Evolutionary conservation across 2,888 invertebrate species (phyloP).

Genomic region (Lottia scabra): DNA sequence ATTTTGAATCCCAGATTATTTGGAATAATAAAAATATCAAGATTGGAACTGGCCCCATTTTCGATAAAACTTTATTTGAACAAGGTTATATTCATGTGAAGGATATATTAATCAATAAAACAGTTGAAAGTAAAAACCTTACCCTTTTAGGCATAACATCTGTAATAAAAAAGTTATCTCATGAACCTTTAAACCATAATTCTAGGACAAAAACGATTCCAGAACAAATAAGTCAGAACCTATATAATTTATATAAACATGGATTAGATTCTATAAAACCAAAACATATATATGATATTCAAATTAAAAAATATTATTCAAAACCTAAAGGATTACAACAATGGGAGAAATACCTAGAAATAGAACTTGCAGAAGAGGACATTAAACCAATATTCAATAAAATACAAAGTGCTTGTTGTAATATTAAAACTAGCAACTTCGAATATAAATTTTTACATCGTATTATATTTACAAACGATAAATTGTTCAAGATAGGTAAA

Average conservation of each 20-base stretch:
- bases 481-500: neutral
- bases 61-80: too few species aligned
- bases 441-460: neutral
- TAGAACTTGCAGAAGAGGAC: neutral
- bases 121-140: too few species aligned
- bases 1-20: neutral
- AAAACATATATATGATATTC: neutral
- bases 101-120: too few species aligned
- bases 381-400: neutral
- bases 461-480: neutral
- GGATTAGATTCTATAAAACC: neutral
- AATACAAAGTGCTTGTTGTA: neutral
- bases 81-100: too few species aligned
- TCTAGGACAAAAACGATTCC: too few species aligned
- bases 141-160: neutral
- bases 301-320: neutral
- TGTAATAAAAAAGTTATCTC: neutral
- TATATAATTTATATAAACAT: neutral
- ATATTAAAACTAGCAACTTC: neutral
- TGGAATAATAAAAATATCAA: neutral
- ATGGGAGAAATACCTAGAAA: neutral
- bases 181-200: neutral
- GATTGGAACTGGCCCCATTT: neutral
- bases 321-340: neutral
- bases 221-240: neutral